phyloP scores from a whole-genome alignment of 1,140 invertebrate species.

The Arion vulgaris region DNA sequence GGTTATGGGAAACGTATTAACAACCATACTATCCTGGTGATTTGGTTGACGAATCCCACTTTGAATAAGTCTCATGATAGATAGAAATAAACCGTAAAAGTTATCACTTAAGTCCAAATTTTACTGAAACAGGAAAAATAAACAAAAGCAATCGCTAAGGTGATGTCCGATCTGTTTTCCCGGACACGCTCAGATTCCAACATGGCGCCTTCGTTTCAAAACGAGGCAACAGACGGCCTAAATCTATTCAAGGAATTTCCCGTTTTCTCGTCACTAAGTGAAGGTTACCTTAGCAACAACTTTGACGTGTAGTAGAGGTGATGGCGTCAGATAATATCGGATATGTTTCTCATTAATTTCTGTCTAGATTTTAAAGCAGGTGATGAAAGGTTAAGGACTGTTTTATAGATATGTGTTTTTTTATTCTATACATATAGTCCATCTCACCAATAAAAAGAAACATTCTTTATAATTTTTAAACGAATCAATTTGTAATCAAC shows the following conservation, averaged over 20 bases:
- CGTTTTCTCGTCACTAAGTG: background rate
- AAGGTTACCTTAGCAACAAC: background rate
- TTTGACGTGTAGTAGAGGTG: background rate
- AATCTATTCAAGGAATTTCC: slow-evolving; percentile 12
- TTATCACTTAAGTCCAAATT: slow-evolving; percentile 10
- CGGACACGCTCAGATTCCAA: slow-evolving; percentile 33
- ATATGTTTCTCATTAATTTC: too few relatives aligned
- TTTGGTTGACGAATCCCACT: background rate
- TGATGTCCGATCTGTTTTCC: slow-evolving; percentile 17
- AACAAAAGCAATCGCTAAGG: slow-evolving; percentile 11
- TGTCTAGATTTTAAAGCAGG: too few relatives aligned
- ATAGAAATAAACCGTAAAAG: background rate
- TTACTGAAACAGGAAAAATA: slow-evolving; percentile 20
- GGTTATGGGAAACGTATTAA: too few relatives aligned
- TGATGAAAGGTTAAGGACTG: too few relatives aligned
- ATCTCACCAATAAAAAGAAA: too few relatives aligned
- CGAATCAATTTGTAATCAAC: too few relatives aligned
- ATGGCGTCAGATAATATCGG: too few relatives aligned
- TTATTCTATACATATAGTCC: too few relatives aligned
- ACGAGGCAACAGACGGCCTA: slow-evolving; percentile 3
- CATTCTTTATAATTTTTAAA: too few relatives aligned
- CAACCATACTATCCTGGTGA: too few relatives aligned
- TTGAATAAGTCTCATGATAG: too few relatives aligned
- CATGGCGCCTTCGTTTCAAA: slow-evolving; percentile 24
- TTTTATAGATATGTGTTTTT: too few relatives aligned